Evolutionary conservation across 2,797 vertebrate genomes (phyloP).

Genomic region (Diceros bicornis): DNA sequence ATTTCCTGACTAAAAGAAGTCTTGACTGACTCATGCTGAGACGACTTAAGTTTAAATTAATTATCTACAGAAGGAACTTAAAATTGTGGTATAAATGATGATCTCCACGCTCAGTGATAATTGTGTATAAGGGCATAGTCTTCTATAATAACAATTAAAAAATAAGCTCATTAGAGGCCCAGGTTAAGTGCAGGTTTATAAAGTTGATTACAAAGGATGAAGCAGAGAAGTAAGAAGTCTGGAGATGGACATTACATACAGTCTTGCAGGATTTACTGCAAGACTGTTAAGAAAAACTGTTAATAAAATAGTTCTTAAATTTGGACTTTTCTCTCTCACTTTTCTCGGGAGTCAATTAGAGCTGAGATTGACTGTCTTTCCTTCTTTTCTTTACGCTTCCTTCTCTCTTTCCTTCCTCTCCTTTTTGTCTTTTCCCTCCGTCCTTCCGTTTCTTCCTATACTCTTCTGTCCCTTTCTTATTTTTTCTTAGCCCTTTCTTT

Average conservation of each 20-base stretch:
- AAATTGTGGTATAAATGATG: background rate
- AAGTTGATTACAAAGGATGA: background rate
- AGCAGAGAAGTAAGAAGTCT: background rate
- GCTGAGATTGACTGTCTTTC: background rate
- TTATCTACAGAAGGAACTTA: background rate
- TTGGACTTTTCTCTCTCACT: background rate
- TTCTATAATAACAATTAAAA: background rate
- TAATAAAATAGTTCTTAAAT: background rate
- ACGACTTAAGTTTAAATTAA: background rate
- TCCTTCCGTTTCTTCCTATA: background rate
- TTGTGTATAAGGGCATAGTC: background rate
- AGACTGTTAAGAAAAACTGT: too few species aligned
- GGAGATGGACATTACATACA: background rate
- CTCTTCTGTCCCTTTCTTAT: background rate
- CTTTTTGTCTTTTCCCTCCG: background rate
- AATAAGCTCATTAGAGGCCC: background rate
- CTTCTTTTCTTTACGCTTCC: background rate
- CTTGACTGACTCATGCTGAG: background rate
- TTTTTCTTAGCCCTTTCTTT: background rate
- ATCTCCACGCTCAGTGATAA: background rate
- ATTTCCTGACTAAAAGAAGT: background rate
- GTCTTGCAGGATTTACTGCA: background rate
- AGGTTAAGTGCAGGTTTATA: background rate
- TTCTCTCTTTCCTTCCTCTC: background rate
- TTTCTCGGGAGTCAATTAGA: background rate